Conservation (phyloP, 2,888 invertebrate genomes). For the Agrilus biguttatus region DNA sequence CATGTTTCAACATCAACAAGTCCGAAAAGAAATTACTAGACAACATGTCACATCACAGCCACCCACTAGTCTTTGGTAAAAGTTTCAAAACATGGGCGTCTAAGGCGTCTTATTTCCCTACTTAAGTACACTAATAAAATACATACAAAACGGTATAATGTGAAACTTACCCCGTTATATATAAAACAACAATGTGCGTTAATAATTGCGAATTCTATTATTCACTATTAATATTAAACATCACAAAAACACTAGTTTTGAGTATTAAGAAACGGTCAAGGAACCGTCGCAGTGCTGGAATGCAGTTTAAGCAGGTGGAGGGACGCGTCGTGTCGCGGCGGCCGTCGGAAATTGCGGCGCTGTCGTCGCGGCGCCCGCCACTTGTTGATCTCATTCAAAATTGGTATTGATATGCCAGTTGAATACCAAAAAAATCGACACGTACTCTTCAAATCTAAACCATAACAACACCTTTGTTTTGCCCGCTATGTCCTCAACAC, state of each 20-base stretch:
- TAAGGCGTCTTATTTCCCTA: conserved; percentile 24
- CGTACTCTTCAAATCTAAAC: no score
- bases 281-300: conserved; percentile 18
- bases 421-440: no score
- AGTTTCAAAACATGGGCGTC: conserved; percentile 13
- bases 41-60: not conserved
- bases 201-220: not conserved
- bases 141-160: conserved; percentile 1
- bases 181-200: not conserved
- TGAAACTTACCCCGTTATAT: not conserved
- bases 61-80: not conserved
- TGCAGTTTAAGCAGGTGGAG: conserved; percentile 27
- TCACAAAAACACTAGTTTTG: conserved; percentile 1
- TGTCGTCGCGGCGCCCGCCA: conserved; percentile 31
- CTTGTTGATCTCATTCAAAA: conserved; percentile 21
- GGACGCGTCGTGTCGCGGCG: conserved; percentile 32
- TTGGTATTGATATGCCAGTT: conserved; percentile 1
- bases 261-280: conserved; percentile 13
- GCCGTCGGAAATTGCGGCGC: conserved; percentile 34
- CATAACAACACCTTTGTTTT: no score
- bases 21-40: not conserved
- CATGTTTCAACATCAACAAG: no score
- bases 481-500: no score
- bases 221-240: not conserved
- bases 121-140: conserved; percentile 2